phyloP scores from a whole-genome alignment of 2,888 invertebrate species.

The Geotrupes spiniger region DNA sequence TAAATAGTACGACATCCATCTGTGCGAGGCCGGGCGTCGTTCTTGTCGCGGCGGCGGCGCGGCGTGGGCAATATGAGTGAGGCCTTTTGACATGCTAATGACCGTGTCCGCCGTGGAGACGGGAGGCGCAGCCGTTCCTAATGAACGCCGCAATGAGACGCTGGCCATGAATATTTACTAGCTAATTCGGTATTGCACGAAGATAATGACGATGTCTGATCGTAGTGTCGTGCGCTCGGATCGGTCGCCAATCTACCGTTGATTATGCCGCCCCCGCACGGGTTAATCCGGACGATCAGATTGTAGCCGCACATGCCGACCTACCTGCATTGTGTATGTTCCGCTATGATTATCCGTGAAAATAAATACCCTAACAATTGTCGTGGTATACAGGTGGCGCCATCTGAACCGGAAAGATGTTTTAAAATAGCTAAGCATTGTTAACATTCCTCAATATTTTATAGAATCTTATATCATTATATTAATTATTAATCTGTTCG shows the following conservation, averaged over 20 bases:
- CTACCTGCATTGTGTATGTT: too few relatives aligned
- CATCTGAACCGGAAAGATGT: too few relatives aligned
- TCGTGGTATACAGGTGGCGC: too few relatives aligned
- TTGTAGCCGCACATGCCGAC: too few relatives aligned
- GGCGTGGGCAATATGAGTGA: conserved; percentile 31
- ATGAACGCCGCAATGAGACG: conserved; percentile 42
- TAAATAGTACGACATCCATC: conserved; percentile 14
- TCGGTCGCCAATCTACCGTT: conserved; percentile 38
- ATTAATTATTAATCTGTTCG: too few relatives aligned
- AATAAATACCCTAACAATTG: too few relatives aligned
- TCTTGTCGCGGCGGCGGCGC: conserved; percentile 25
- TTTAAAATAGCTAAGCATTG: too few relatives aligned
- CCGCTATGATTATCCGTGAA: too few relatives aligned
- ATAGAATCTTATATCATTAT: too few relatives aligned
- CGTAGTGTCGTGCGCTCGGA: conserved; percentile 30
- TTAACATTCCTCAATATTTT: too few relatives aligned
- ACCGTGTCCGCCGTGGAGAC: conserved; percentile 29
- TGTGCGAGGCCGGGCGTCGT: conserved; percentile 11
- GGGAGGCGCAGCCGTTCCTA: conserved; percentile 36
- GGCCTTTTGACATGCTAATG: conserved; percentile 39
- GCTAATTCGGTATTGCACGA: conserved; percentile 45
- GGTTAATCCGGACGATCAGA: conserved; percentile 16
- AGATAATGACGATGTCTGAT: conserved; percentile 46
- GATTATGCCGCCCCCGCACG: conserved; percentile 41
- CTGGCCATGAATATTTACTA: conserved; percentile 55